Base-by-base conservation (phyloP, 2,797 vertebrate species). In the Rhynchotus rufescens region DNA sequence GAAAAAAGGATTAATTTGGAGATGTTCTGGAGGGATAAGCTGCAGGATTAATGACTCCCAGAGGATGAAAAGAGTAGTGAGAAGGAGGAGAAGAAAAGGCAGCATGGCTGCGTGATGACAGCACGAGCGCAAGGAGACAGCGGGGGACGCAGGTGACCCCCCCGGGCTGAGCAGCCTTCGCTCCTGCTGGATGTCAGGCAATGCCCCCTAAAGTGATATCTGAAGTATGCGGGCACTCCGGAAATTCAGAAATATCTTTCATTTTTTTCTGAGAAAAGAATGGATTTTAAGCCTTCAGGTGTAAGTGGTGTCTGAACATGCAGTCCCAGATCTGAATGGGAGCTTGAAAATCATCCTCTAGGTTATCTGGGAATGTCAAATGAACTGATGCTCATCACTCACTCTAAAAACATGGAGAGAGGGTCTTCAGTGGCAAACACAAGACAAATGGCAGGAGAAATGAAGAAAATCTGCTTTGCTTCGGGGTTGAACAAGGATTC, bases 301-400 rank as follows among this genome's bases (percentile, higher is more conserved):
- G 36, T 74, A 47, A 88, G 57, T 64, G 86, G 42, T 22, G 79
- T 65, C 28, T 11, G 52, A 75, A 75, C 32, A 40, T 21, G 22
- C 30, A 68, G 25, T 56, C 7, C 0, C 5, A 25, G 28, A 30
- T 9, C 40, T n/a, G 60, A n/a, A 38, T 2, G 3, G 7, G 59
- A 60, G 49, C 54, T 16, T 75, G 57, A 78, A 84, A 67, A 22
- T 28, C 5, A 16, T 30, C 68, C 32, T 1, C 1, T 6, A 34
- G 1, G 0, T 30, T 68, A 4, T 5, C 1, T 38, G 36, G 2
- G 30, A 34, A 54, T 15, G n/a, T 74, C 25, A 62, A 44, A 44
- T 0, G 1, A 22, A 38, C 74, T 15, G 68, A 36, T 26, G 32
- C 5, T 30, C 54, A n/a, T 0, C 0, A 7, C 49, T 40, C 62